Conservation (phyloP, 2,113 vertebrate genomes). For the Plestiodon gilberti region DNA sequence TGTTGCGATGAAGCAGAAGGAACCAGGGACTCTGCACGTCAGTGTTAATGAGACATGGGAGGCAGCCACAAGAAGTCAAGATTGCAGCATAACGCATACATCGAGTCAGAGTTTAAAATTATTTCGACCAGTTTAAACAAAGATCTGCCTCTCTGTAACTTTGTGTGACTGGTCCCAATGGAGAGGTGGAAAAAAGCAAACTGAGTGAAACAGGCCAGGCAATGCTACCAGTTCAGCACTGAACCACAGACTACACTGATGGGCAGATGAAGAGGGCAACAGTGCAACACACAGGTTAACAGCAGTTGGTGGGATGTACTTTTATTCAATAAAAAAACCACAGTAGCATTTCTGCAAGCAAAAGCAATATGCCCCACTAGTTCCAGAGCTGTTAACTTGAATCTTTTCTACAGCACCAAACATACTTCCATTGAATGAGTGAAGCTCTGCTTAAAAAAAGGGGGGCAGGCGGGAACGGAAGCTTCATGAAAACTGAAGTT, state of each 20-base stretch:
- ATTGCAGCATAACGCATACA: background rate
- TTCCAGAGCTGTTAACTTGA: background rate
- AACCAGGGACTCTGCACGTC: background rate
- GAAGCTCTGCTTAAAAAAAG: background rate
- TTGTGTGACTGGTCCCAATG: background rate
- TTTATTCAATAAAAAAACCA: background rate
- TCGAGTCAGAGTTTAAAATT: background rate
- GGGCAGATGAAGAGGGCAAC: background rate
- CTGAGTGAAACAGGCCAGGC: background rate
- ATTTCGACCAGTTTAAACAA: background rate
- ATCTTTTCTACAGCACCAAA: background rate
- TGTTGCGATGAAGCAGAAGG: background rate
- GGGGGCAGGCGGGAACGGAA: background rate
- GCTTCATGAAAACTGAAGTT: background rate
- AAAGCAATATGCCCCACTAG: background rate
- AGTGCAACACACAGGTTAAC: background rate
- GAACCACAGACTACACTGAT: background rate
- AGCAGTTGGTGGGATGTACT: background rate
- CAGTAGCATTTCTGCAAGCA: conserved; percentile 3
- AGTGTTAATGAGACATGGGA: background rate
- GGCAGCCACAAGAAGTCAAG: background rate
- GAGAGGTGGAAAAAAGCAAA: background rate
- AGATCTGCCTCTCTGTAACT: background rate
- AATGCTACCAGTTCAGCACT: background rate
- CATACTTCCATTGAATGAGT: background rate